Percentiles rank a stretch among this genome's conserved stretches.
phyloP scores from a whole-genome alignment of 1,140 invertebrate genomes.

The Phortica variegata region DNA sequence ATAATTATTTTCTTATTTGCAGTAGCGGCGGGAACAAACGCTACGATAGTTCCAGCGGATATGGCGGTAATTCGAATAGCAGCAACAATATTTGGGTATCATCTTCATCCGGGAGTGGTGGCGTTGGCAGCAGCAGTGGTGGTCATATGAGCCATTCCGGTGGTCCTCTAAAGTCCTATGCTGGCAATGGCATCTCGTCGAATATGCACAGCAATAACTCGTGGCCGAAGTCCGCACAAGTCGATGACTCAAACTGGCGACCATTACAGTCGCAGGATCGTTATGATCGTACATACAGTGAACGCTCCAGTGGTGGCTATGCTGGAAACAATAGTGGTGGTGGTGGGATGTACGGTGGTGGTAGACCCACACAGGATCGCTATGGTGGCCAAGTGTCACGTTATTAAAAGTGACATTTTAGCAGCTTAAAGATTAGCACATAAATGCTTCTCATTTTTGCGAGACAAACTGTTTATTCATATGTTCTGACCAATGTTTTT shows the following conservation, averaged over 20 bases:
- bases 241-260: conserved; percentile 47
- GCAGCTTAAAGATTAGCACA: no score
- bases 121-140: conserved; percentile 17
- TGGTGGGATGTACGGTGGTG: conserved; percentile 40
- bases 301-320: conserved; percentile 40
- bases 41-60: conserved; percentile 44
- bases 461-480: no score
- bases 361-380: conserved; percentile 39
- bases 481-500: no score
- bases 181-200: conserved; percentile 45
- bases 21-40: conserved; percentile 39
- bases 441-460: no score
- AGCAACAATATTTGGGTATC: conserved; percentile 38
- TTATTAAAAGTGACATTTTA: no score
- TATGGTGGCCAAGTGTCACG: conserved; percentile 41
- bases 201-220: conserved; percentile 43
- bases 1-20: not conserved
- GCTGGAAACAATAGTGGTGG: conserved; percentile 29
- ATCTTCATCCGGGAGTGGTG: conserved; percentile 17
- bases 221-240: conserved; percentile 39
- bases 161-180: conserved; percentile 36
- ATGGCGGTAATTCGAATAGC: conserved; percentile 35
- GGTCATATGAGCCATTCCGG: conserved; percentile 32
- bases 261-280: conserved; percentile 38
- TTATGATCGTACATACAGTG: conserved; percentile 52